Evolutionary conservation across 2,888 invertebrate genomes (phyloP), one percentile per base, ranked within the genome.

Genomic region (Synanthedon vespiformis): DNA sequence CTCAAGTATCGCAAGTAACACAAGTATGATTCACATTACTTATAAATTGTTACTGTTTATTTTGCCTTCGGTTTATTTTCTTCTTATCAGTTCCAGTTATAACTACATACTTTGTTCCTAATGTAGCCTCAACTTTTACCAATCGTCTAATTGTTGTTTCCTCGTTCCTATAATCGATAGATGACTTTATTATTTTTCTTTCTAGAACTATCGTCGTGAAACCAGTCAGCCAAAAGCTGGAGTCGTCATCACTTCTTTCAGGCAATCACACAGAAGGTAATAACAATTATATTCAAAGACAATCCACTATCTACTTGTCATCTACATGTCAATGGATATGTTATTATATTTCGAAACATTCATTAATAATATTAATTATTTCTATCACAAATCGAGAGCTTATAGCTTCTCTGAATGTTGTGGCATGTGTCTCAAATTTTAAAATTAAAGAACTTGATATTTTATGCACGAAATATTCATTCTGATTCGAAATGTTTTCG

Each of bases 191-290:
- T 34, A 14, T 16, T 49, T 53, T 53, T 48, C 47, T 53, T 65
- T 72, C 51, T 61, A 88, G 88, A 87, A 80, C 49, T 88, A 85
- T 55, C 84, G 88, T 5, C 80, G 88, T 0, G 88, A 88, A 61
- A 82, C 85, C 12, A 77, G 77, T 41, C 88, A 88, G 58, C 83
- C 88, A 59, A 94, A 94, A 77, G 95, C 94, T 2, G 96, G 96
- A 0, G 95, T 96, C 6, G 96, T 96, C 52, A 95, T 97, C 54
- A 96, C 96, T 2, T 96, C 96, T 2, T 95, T 94, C 65, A 87
- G 96, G 51, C 93, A 95, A 71, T 95, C 96, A 12, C 94, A 95
- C 67, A 83, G 97, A 74, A 93, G 96, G 94, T 95, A 82, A 71
- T 44, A 44, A 44, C 44, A 44, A 12, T 44, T 44, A 8, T 34